Conservation (phyloP, 2,888 invertebrate species). For the Trisateles emortualis region DNA sequence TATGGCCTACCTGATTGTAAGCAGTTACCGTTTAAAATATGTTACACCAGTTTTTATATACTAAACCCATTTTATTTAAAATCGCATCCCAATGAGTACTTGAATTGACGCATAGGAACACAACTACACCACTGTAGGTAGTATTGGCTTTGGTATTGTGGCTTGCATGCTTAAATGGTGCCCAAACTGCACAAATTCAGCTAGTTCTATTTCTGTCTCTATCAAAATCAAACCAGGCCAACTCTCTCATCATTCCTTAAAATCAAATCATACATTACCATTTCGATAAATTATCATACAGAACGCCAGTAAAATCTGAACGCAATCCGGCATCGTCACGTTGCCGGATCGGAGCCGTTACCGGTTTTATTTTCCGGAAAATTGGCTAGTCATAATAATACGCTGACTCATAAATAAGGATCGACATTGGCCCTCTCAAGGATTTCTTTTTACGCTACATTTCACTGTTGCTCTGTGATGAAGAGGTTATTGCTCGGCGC, state of each 20-base stretch:
- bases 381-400: constrained; percentile 85
- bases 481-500: constrained; percentile 22
- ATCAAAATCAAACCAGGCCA: constrained; percentile 3
- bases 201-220: too few relatives aligned
- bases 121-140: too few relatives aligned
- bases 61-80: too few relatives aligned
- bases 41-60: too few relatives aligned
- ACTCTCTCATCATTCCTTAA: constrained; percentile 34
- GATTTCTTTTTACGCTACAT: constrained; percentile 83
- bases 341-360: constrained; percentile 62
- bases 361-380: constrained; percentile 83
- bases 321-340: constrained; percentile 68
- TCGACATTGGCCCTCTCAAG: constrained; percentile 80
- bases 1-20: too few relatives aligned
- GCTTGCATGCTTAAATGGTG: too few relatives aligned
- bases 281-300: constrained; percentile 68
- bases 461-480: constrained; percentile 68
- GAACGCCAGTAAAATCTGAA: constrained; percentile 70
- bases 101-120: too few relatives aligned
- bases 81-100: too few relatives aligned
- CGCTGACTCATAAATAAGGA: constrained; percentile 85
- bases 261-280: constrained; percentile 50
- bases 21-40: too few relatives aligned
- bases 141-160: too few relatives aligned
- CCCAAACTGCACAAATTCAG: too few relatives aligned